Evolutionary conservation across 2,888 invertebrate species (phyloP).

Genomic region (Pammene aurita): DNA sequence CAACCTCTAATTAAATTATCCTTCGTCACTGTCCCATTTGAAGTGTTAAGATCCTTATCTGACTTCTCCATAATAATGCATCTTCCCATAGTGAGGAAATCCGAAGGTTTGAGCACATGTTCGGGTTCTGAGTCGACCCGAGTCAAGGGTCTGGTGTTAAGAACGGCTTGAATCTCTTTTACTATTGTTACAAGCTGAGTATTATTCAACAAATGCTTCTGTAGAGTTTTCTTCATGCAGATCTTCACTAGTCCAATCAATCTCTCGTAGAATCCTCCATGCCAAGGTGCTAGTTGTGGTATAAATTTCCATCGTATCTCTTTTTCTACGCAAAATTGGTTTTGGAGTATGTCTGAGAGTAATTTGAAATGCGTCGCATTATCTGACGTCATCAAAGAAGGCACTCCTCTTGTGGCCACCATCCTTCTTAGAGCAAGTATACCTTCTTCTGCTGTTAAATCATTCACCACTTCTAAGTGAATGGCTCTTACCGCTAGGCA

Average conservation of each 20-base stretch:
- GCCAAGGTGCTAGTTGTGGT: conserved; percentile 16
- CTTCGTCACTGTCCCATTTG: neutral
- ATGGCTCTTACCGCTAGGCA: no score
- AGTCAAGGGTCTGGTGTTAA: conserved; percentile 14
- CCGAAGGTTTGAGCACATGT: conserved; percentile 4
- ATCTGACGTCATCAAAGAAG: neutral
- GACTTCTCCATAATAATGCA: neutral
- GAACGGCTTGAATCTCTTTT: conserved; percentile 14
- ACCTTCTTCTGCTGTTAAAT: no score
- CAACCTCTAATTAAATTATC: neutral
- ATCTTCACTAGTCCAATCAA: neutral
- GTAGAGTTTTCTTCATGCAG: neutral
- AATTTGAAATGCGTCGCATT: neutral
- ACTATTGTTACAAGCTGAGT: neutral
- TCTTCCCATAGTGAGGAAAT: conserved; percentile 19
- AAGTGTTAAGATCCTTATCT: neutral
- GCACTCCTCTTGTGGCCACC: neutral
- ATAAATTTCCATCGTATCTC: neutral
- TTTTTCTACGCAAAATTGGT: conserved; percentile 9
- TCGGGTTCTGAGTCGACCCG: conserved; percentile 1
- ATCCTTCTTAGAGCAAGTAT: no score
- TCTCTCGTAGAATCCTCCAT: conserved; percentile 5
- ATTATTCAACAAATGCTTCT: neutral
- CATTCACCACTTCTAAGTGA: no score
- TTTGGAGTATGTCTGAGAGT: neutral